Percentiles rank a stretch among this genome's conserved stretches.
phyloP scores from a whole-genome alignment of 2,113 vertebrate genomes.

The Lophura nycthemera region DNA sequence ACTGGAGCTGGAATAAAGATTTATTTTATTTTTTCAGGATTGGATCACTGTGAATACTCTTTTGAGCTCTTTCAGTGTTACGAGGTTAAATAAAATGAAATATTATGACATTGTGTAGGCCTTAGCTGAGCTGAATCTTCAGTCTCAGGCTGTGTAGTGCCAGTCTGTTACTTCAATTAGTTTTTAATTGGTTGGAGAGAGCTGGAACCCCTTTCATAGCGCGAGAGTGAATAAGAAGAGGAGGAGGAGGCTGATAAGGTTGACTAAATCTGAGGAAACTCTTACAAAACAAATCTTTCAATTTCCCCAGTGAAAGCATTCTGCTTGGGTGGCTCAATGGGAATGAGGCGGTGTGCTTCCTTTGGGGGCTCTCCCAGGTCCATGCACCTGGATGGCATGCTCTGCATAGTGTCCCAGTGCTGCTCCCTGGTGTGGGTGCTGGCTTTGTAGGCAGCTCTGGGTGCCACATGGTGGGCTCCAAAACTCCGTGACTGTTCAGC shows the following conservation, averaged over 20 bases:
- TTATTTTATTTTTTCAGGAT: neutral
- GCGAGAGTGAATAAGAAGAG: slow-evolving; percentile 29
- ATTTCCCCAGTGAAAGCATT: neutral
- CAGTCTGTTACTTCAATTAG: slow-evolving; percentile 42
- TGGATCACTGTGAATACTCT: neutral
- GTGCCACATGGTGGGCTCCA: neutral
- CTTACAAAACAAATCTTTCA: slow-evolving; percentile 2
- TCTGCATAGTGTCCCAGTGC: neutral
- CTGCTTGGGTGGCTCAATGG: slow-evolving; percentile 36
- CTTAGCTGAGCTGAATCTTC: neutral
- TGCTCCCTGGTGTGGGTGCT: neutral
- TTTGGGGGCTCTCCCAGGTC: neutral
- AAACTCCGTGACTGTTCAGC: neutral
- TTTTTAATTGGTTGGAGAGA: slow-evolving; percentile 53
- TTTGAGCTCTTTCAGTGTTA: neutral
- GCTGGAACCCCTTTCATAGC: slow-evolving; percentile 56
- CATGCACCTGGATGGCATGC: neutral
- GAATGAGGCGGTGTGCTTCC: neutral
- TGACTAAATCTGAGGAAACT: slow-evolving; percentile 30
- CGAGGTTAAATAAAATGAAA: slow-evolving; percentile 32
- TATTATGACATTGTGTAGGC: neutral
- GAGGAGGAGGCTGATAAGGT: slow-evolving; percentile 19
- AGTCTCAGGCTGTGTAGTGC: neutral
- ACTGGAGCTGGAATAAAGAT: neutral
- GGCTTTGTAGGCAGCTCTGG: neutral